These are phyloP conservation scores for Punctoribates punctum DNA, from an alignment of 2,888 invertebrate species.

Conservation along the genomic window DNA sequence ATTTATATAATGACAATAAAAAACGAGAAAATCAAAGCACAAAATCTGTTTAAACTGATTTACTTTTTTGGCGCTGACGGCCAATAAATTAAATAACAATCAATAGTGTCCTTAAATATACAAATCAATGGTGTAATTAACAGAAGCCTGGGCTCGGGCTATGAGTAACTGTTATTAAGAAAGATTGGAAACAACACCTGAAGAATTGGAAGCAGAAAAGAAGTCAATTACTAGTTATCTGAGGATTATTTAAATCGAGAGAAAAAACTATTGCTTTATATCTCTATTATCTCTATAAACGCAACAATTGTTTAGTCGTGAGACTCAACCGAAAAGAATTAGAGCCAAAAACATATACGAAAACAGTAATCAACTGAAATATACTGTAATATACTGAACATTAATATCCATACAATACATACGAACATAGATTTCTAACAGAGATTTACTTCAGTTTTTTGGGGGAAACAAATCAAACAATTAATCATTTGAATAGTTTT, in stretches of 20 bases:
- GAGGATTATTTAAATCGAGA: neutral
- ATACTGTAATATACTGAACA: neutral
- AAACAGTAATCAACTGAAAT: neutral
- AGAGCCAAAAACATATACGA: neutral
- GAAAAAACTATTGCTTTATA: neutral
- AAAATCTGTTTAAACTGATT: neutral
- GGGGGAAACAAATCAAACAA: neutral
- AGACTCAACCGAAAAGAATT: slow-evolving; percentile 2
- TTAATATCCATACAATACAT: slow-evolving; percentile 4
- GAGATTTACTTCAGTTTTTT: neutral
- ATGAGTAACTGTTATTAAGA: neutral
- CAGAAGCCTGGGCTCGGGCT: neutral
- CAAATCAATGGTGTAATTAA: slow-evolving; percentile 18
- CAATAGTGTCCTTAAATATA: slow-evolving; percentile 1
- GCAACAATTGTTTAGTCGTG: slow-evolving; percentile 12
- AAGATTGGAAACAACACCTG: neutral
- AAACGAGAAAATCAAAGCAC: neutral
- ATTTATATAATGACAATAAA: neutral
- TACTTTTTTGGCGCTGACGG: neutral
- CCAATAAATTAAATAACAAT: slow-evolving; percentile 11
- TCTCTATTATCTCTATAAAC: slow-evolving; percentile 8
- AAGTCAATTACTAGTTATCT: neutral
- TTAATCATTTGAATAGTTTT: neutral
- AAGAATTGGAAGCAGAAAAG: neutral
- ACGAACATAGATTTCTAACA: neutral